Evolutionary conservation across 2,797 vertebrate genomes (phyloP).

Genomic region (Sebastiscus tertius): DNA sequence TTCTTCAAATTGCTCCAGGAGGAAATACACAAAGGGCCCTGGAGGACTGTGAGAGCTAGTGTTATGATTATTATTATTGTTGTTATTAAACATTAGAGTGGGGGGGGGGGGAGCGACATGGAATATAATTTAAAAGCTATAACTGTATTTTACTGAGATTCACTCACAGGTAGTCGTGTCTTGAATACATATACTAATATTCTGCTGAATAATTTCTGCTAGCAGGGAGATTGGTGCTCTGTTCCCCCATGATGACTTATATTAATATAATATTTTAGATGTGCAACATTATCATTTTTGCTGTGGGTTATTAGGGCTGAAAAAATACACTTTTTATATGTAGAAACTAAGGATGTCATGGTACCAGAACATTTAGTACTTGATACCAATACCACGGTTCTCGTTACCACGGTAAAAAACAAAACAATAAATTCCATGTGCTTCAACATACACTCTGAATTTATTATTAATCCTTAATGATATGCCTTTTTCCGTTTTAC

Average conservation of each 20-base stretch:
- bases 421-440: not conserved
- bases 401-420: too few relatives aligned
- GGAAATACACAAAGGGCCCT: constrained; percentile 40
- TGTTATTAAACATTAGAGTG: constrained; percentile 59
- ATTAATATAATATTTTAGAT: not conserved
- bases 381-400: not conserved
- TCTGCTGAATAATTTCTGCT: not conserved
- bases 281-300: not conserved
- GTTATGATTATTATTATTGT: constrained; percentile 44
- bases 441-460: not conserved
- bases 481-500: too few relatives aligned
- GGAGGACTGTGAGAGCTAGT: constrained; percentile 18
- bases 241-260: not conserved
- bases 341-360: not conserved
- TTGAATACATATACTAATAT: not conserved
- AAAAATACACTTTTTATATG: not conserved
- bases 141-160: constrained; percentile 17
- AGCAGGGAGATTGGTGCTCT: not conserved
- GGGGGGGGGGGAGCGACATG: not conserved
- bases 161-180: not conserved
- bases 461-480: not conserved
- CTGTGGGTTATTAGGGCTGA: not conserved
- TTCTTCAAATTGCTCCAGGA: constrained; percentile 71
- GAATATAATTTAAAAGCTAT: constrained; percentile 35
- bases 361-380: not conserved